Percentiles rank a stretch among this genome's conserved stretches.
Evolutionary conservation across 2,888 invertebrate genomes (phyloP).

Genomic region (Parnassius apollo): DNA sequence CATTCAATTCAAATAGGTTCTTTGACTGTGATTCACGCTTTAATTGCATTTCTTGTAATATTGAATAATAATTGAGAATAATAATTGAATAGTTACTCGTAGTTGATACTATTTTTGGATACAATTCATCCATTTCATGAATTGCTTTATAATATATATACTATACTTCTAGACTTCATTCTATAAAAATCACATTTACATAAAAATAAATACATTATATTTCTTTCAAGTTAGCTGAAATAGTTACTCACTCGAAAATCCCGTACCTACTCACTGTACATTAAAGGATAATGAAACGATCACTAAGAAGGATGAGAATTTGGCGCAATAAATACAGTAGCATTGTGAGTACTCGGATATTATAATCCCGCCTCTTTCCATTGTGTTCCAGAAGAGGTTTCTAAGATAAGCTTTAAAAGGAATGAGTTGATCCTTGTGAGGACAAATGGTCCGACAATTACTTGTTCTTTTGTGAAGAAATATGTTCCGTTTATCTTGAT

Average conservation of each 20-base stretch:
- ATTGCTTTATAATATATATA: not conserved
- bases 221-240: too few species aligned
- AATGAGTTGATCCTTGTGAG: slow-evolving; percentile 38
- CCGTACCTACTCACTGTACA: not conserved
- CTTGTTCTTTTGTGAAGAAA: slow-evolving; percentile 38
- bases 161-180: too few species aligned
- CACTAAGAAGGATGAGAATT: slow-evolving; percentile 15
- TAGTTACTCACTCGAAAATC: not conserved
- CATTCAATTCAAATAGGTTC: slow-evolving; percentile 27
- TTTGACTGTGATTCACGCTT: slow-evolving; percentile 26
- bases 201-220: too few species aligned
- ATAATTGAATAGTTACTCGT: slow-evolving; percentile 14
- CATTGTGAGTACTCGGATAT: slow-evolving; percentile 36
- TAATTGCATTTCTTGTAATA: slow-evolving; percentile 22
- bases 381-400: slow-evolving; percentile 51
- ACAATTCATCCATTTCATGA: slow-evolving; percentile 24
- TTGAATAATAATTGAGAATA: slow-evolving; percentile 28
- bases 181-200: too few species aligned
- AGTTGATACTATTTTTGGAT: slow-evolving; percentile 14
- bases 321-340: slow-evolving; percentile 42
- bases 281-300: slow-evolving; percentile 22
- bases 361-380: slow-evolving; percentile 45
- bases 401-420: slow-evolving; percentile 53
- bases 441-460: slow-evolving; percentile 41
- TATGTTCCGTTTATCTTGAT: slow-evolving; percentile 33